phyloP scores from a whole-genome alignment of 1,140 invertebrate species.

The Drosophila lowei region DNA sequence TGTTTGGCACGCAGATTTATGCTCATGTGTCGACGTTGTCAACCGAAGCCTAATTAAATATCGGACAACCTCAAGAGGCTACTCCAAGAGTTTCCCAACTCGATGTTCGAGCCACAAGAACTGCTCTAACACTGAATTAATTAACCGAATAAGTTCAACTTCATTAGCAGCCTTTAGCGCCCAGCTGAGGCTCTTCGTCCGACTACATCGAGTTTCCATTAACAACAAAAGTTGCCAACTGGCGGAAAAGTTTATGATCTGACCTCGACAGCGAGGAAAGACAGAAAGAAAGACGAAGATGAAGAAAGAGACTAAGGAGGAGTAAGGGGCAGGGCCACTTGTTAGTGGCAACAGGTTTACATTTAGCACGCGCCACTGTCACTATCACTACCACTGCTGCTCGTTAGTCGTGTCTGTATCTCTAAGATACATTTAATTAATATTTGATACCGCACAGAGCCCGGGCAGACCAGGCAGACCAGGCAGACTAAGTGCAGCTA shows the following conservation, averaged over 20 bases:
- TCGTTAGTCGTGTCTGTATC: neutral
- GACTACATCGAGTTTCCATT: conserved; percentile 15
- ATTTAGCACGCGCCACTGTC: conserved; percentile 48
- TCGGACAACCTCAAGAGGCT: neutral
- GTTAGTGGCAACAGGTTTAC: no score
- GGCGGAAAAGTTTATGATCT: conserved; percentile 41
- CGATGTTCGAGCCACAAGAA: conserved; percentile 44
- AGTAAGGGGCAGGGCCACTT: no score
- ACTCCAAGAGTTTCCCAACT: neutral
- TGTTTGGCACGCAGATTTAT: conserved; percentile 67
- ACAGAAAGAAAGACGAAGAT: conserved; percentile 16
- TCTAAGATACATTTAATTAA: conserved; percentile 50
- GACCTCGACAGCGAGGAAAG: conserved; percentile 13
- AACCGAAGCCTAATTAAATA: conserved; percentile 69
- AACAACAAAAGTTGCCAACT: conserved; percentile 37
- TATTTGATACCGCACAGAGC: conserved; percentile 35
- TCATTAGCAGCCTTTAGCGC: conserved; percentile 58
- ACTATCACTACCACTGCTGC: neutral
- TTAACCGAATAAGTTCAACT: conserved; percentile 62
- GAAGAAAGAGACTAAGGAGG: neutral
- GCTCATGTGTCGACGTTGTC: conserved; percentile 54
- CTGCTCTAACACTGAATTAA: conserved; percentile 63
- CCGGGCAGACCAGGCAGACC: conserved; percentile 11
- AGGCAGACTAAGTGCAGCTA: conserved; percentile 10
- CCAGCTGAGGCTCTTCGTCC: conserved; percentile 2